Base-by-base conservation (phyloP, 53 echinoderm and acorn worm genomes). In the Arbacia lixula region DNA sequence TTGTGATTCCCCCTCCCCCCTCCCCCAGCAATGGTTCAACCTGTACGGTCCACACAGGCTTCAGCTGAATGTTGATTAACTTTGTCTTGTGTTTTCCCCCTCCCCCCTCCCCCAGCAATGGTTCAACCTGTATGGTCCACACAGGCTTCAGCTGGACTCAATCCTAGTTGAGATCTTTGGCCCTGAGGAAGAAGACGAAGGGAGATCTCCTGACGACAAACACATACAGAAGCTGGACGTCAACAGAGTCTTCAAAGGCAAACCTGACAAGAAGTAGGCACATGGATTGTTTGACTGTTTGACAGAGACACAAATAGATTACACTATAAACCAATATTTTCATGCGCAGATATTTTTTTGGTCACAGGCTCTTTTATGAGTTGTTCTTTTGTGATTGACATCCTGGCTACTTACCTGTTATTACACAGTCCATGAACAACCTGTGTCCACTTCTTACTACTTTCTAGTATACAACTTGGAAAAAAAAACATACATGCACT, bases 21-120 rank as follows among this genome's bases (percentile, higher is more conserved):
- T 24, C 33, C 58, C 58, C 10, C 58, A 81, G 82, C 82, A 81
- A 81, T 81, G 82, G 82, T 81, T 81, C 64, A 81, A 81, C 11
- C 43, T 81, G 21, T 81, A 81, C 9, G 82, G 82, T 40, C 82
- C 82, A 28, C 43, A 81, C 20, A 62, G 82, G 0, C 82, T 81
- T 0, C 82, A 81, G n/a, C n/a, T n/a, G n/a, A n/a, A n/a, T n/a
- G n/a, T n/a, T n/a, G n/a, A n/a, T n/a, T n/a, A n/a, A n/a, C n/a
- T n/a, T n/a, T n/a, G n/a, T n/a, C n/a, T n/a, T n/a, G n/a, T n/a
- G n/a, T n/a, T n/a, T n/a, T n/a, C n/a, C n/a, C n/a, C n/a, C n/a
- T n/a, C n/a, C n/a, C 58, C 40, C 37, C 21, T 24, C 33, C 58
- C 58, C 10, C 58, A 81, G 82, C 82, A 81, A 81, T 81, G 82